Base-by-base conservation (phyloP, 1,140 invertebrate genomes). In the Scylla paramamosain region DNA sequence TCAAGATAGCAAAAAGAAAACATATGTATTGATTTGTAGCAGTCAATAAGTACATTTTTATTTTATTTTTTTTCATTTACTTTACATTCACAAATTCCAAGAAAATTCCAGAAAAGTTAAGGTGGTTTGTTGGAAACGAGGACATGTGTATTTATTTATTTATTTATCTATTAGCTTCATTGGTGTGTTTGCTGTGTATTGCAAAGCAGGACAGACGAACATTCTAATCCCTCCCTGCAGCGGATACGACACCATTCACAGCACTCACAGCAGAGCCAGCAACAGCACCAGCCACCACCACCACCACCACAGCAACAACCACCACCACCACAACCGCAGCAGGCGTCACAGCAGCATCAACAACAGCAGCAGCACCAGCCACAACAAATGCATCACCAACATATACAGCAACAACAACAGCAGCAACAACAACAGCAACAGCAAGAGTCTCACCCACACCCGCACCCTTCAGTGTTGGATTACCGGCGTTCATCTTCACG, bases 401-500 rank as follows among this genome's bases (percentile, higher is more conserved):
- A 32, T 14, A 31, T 39, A 29, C 86, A 89, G 16, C 87, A 89
- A 7, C 87, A 89, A 20, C 87, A 89, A 20, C 87, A 46, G 16
- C 87, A 89, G 12, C 87, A 45, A 25, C 88, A 91, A 28, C 89
- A 91, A 0, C 93, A 88, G 4, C 93, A 88, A 25, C 86, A 88
- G 31, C 77, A 93, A 82, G 83, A 84, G 28, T 32, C 83, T 29
- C 91, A 92, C 14, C 45, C 32, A 14, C 59, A 77, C 28, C 84
- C 93, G 25, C 93, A 93, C 86, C 46, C 93, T 6, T 93, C 93
- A 7, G 77, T 88, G n/a, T 86, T 93, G n/a, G 93, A 93, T 29
- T 87, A 87, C 67, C 46, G 93, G 14, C 86, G 93, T n/a, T 93
- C 93, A 8, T 93, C 93, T 4, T 93, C 93, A 12, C 48, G 93